Evolutionary conservation across 2,888 invertebrate species (phyloP).

Genomic region (Thymelicus acteon): DNA sequence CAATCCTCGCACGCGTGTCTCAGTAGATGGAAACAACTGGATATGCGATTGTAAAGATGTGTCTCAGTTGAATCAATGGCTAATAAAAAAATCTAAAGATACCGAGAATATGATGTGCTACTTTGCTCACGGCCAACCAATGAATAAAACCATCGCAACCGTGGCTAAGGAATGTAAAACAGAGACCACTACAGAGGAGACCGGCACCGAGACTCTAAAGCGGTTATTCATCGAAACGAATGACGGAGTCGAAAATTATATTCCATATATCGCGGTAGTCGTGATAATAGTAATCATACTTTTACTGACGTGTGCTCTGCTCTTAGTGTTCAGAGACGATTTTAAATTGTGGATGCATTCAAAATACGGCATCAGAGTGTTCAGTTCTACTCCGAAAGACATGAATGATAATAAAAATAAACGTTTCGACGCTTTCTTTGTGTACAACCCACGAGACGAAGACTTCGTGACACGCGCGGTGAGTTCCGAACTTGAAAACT

Average conservation of each 20-base stretch:
- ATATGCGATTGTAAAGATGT: conserved; percentile 92
- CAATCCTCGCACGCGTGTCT: conserved; percentile 88
- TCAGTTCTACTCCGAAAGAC: conserved; percentile 85
- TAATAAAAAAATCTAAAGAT: conserved; percentile 87
- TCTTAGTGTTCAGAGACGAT: conserved; percentile 90
- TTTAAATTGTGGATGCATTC: conserved; percentile 92
- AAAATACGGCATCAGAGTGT: conserved; percentile 90
- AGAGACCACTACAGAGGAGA: conserved; percentile 86
- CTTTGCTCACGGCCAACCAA: conserved; percentile 80
- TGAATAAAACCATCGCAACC: conserved; percentile 80
- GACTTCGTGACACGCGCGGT: conserved; percentile 88
- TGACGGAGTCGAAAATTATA: conserved; percentile 88
- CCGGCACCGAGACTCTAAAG: conserved; percentile 84
- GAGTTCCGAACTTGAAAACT: conserved; percentile 90
- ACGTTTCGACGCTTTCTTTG: conserved; percentile 94
- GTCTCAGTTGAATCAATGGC: conserved; percentile 88
- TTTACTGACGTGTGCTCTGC: conserved; percentile 87
- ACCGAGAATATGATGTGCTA: conserved; percentile 88
- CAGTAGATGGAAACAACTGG: conserved; percentile 92
- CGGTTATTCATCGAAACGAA: conserved; percentile 86
- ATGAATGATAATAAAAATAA: conserved; percentile 87
- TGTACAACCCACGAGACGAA: conserved; percentile 93
- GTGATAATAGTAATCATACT: conserved; percentile 89
- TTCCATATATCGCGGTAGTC: conserved; percentile 89
- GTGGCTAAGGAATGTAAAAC: conserved; percentile 84